Percentiles rank a stretch among this genome's conserved stretches.
These are phyloP conservation scores for Tetrao urogallus DNA, from an alignment of 2,113 vertebrate genomes.

Conservation along the genomic window DNA sequence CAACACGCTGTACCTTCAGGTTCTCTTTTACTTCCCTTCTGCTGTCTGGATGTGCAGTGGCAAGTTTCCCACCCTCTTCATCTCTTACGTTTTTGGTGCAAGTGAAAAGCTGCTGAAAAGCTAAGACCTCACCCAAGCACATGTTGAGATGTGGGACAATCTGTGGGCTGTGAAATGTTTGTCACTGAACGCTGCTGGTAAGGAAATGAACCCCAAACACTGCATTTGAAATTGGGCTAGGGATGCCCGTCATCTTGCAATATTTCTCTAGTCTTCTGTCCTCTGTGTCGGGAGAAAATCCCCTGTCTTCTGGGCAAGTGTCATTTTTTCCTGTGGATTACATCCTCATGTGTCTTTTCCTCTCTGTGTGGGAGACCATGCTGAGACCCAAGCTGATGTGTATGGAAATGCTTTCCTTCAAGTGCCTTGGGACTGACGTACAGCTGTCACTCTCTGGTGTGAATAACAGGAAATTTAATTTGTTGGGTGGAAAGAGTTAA, in stretches of 20 bases:
- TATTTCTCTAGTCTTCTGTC: fast-evolving
- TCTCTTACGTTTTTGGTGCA: fast-evolving
- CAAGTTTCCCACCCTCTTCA: neutral
- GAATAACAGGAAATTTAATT: conserved; percentile 76
- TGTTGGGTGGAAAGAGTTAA: conserved; percentile 91
- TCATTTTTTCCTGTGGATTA: neutral
- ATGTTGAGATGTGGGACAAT: fast-evolving
- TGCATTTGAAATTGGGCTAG: fast-evolving
- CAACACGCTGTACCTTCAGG: neutral
- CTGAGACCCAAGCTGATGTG: neutral
- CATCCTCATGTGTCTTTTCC: neutral
- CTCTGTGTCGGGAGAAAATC: neutral
- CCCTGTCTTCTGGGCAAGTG: fast-evolving
- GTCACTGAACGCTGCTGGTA: neutral
- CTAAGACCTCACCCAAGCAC: neutral
- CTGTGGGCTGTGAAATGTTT: neutral
- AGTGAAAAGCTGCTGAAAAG: neutral
- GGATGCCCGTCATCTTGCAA: fast-evolving
- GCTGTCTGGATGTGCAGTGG: fast-evolving
- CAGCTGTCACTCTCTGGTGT: conserved; percentile 62
- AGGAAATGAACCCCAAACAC: neutral
- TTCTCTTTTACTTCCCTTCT: neutral
- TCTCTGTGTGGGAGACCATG: neutral
- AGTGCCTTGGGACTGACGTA: neutral
- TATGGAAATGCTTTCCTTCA: neutral